phyloP scores from a whole-genome alignment of 2,888 invertebrate species.

The Trissoscelio sp. region DNA sequence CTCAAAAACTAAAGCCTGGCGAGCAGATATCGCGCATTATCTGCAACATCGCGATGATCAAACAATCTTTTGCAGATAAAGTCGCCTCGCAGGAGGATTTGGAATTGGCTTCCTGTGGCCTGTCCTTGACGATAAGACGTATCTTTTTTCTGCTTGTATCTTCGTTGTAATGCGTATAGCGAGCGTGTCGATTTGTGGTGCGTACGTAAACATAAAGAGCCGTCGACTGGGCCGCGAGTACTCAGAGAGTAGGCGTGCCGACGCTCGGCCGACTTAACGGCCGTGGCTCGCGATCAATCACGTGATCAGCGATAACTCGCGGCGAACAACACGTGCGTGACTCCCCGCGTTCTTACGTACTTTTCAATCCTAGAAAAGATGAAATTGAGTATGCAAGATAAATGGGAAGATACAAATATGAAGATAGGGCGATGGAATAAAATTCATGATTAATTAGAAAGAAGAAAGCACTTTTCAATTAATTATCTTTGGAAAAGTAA shows the following conservation, averaged over 20 bases:
- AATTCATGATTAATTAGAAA: no score
- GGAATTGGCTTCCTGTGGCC: background rate
- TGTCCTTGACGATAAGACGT: background rate
- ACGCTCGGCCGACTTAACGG: conserved; percentile 45
- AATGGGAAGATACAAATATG: no score
- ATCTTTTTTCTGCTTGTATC: background rate
- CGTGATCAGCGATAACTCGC: conserved; percentile 32
- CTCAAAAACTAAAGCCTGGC: conserved; percentile 29
- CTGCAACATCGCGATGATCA: conserved; percentile 30
- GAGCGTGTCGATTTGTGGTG: background rate
- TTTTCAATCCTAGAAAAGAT: background rate
- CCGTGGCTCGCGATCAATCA: conserved; percentile 40
- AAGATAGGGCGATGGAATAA: no score
- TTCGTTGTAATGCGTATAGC: no score
- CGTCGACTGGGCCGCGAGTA: conserved; percentile 13
- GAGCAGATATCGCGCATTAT: conserved; percentile 36
- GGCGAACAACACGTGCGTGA: conserved; percentile 32
- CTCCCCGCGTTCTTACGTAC: background rate
- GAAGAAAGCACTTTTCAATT: no score
- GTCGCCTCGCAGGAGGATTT: background rate
- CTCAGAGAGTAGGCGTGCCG: conserved; percentile 33
- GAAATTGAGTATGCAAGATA: no score
- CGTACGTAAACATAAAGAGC: conserved; percentile 27
- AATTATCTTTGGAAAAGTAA: no score
- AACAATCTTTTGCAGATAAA: conserved; percentile 11